These are phyloP conservation scores for Tenthredo amoena DNA, from an alignment of 2,888 invertebrate genomes.

Conservation along the genomic window DNA sequence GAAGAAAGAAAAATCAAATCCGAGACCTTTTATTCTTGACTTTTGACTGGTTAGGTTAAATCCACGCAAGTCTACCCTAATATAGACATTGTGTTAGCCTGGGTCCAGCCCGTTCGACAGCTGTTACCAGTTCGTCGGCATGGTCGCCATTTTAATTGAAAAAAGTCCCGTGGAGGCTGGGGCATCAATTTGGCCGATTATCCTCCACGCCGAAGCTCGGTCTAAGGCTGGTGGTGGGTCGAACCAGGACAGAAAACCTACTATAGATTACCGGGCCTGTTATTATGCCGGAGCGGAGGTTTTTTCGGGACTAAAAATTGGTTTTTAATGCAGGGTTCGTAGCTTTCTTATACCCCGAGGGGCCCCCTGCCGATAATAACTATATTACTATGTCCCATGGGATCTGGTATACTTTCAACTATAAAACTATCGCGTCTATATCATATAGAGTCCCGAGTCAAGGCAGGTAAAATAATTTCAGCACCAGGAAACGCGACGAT, in stretches of 20 bases:
- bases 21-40: neutral
- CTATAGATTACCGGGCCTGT: slow-evolving; percentile 77
- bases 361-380: slow-evolving; percentile 74
- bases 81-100: slow-evolving; percentile 45
- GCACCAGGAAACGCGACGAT: neutral
- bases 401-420: slow-evolving; percentile 44
- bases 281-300: slow-evolving; percentile 75
- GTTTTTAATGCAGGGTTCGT: slow-evolving; percentile 77
- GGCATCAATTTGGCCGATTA: slow-evolving; percentile 73
- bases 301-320: slow-evolving; percentile 77
- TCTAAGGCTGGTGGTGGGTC: slow-evolving; percentile 59
- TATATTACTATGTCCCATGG: slow-evolving; percentile 75
- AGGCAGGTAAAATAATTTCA: neutral
- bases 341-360: slow-evolving; percentile 72
- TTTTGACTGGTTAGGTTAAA: neutral
- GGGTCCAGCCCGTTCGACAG: slow-evolving; percentile 67
- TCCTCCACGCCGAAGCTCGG: slow-evolving; percentile 58
- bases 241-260: slow-evolving; percentile 75
- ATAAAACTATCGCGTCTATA: slow-evolving; percentile 17
- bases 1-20: neutral
- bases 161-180: slow-evolving; percentile 70
- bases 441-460: neutral
- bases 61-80: slow-evolving; percentile 38
- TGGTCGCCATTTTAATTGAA: slow-evolving; percentile 71
- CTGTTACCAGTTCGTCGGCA: slow-evolving; percentile 64